Evolutionary conservation across 2,113 vertebrate species (phyloP).

Genomic region (Apistogramma diplotaenia): DNA sequence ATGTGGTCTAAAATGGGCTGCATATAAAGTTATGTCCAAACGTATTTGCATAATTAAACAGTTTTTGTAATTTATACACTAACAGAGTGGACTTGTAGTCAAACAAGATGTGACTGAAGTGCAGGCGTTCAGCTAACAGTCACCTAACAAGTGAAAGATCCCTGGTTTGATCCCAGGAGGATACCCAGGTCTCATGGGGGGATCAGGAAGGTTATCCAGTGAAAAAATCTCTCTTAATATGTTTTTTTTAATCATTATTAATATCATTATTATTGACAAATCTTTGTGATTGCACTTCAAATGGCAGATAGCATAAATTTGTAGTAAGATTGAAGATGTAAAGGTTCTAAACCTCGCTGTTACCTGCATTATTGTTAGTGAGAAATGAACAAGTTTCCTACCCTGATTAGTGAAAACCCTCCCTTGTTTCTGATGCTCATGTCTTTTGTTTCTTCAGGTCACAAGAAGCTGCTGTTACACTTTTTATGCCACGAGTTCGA

Average conservation of each 20-base stretch:
- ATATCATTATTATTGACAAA: too few relatives aligned
- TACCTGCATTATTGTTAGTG: not conserved
- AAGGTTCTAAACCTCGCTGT: accelerated
- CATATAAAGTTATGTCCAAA: not conserved
- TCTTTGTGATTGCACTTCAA: too few relatives aligned
- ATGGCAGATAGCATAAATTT: too few relatives aligned
- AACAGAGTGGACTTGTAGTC: not conserved
- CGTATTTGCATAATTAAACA: not conserved
- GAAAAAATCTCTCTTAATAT: too few relatives aligned
- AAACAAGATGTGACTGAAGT: not conserved
- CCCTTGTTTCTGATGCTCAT: not conserved
- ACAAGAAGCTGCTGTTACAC: conserved; percentile 29
- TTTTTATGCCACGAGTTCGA: conserved; percentile 28
- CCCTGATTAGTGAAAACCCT: not conserved
- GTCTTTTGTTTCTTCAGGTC: conserved; percentile 32
- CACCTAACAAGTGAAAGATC: too few relatives aligned
- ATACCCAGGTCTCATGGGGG: too few relatives aligned
- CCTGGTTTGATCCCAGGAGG: too few relatives aligned
- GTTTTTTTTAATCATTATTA: too few relatives aligned
- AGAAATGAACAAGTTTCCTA: not conserved
- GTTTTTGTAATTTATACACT: too few relatives aligned
- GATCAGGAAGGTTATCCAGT: not conserved
- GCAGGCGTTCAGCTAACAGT: too few relatives aligned
- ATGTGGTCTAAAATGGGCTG: not conserved
- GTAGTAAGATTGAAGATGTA: not conserved